Conservation (phyloP, 2,797 vertebrate species). For the Syndactyla subalaris region DNA sequence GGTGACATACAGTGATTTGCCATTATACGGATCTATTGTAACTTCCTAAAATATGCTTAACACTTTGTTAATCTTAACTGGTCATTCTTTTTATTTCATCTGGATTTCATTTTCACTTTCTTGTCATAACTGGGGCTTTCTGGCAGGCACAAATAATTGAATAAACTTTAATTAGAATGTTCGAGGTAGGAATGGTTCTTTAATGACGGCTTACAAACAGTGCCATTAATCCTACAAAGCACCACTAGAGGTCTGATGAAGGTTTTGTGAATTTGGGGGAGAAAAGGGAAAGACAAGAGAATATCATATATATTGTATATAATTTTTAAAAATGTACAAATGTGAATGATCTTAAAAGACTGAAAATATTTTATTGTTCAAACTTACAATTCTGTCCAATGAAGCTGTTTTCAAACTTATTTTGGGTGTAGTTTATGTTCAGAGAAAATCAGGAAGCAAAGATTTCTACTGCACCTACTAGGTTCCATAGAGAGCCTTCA, state of each 20-base stretch:
- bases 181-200: slow-evolving; percentile 7
- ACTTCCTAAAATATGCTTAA: slow-evolving; percentile 28
- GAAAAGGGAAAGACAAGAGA: not conserved
- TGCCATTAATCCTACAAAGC: slow-evolving; percentile 14
- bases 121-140: not conserved
- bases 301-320: not conserved
- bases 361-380: not conserved
- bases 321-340: not conserved
- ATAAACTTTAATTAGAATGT: slow-evolving; percentile 41
- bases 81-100: not conserved
- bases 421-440: not conserved
- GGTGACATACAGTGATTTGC: not conserved
- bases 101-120: slow-evolving; percentile 19
- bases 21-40: slow-evolving; percentile 19
- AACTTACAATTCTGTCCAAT: not conserved
- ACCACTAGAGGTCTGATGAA: not conserved
- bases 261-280: not conserved
- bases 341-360: not conserved
- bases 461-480: not conserved
- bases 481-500: not conserved
- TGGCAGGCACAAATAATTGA: slow-evolving; percentile 21
- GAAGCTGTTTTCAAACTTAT: not conserved
- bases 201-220: not conserved
- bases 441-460: not conserved
- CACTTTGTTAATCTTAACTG: slow-evolving; percentile 1